Conservation (phyloP, 2,888 invertebrate genomes). For the Agapostemon virescens region DNA sequence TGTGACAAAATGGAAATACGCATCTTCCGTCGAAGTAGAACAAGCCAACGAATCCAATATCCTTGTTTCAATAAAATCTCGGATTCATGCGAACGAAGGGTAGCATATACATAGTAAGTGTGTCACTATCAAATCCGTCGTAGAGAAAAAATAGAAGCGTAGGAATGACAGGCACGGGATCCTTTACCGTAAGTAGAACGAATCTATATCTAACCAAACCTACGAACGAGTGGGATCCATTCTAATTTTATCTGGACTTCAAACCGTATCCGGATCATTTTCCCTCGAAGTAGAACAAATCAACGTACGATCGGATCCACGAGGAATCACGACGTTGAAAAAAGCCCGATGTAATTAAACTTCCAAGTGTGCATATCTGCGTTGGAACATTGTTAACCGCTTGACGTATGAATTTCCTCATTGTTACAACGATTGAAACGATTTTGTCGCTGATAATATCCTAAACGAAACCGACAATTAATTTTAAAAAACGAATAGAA, state of each 20-base stretch:
- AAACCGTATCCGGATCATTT: not conserved
- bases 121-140: not conserved
- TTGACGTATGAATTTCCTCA: too few relatives aligned
- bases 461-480: too few relatives aligned
- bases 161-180: not conserved
- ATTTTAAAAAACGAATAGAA: too few relatives aligned
- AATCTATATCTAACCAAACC: not conserved
- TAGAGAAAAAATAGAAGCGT: not conserved
- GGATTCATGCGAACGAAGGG: not conserved
- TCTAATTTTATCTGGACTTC: not conserved
- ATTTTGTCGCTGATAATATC: too few relatives aligned
- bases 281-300: not conserved
- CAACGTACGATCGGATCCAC: not conserved
- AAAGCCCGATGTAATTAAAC: not conserved
- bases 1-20: not conserved
- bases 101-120: not conserved
- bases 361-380: not conserved
- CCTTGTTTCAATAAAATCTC: slow-evolving; percentile 2
- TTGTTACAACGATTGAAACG: too few relatives aligned
- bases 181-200: slow-evolving; percentile 1
- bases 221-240: not conserved
- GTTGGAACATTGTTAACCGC: too few relatives aligned
- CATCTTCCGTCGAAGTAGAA: not conserved
- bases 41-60: not conserved
- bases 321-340: not conserved